Conservation (phyloP, 2,888 invertebrate species). For the Folsomia candida region DNA sequence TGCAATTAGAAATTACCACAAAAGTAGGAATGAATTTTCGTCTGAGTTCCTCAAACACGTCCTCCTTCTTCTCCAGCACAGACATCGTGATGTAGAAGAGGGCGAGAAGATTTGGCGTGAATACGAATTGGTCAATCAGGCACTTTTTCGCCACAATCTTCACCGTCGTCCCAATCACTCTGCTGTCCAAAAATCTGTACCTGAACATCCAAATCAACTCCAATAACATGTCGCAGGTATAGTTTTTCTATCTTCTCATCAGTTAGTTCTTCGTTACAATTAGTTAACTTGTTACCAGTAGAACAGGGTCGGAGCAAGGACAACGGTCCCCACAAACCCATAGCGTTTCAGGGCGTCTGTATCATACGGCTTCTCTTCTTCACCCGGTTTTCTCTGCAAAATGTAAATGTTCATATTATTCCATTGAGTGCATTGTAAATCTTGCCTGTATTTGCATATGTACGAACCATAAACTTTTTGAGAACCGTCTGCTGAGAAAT, state of each 20-base stretch:
- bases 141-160: constrained; percentile 68
- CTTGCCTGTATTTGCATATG: too few relatives aligned
- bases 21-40: constrained; percentile 69
- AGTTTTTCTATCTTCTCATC: constrained; percentile 4
- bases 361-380: constrained; percentile 43
- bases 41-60: constrained; percentile 69
- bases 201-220: constrained; percentile 60
- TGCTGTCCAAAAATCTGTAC: constrained; percentile 75
- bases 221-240: too few relatives aligned
- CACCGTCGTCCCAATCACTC: constrained; percentile 65
- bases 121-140: constrained; percentile 70
- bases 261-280: constrained; percentile 24
- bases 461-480: constrained; percentile 56
- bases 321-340: constrained; percentile 62
- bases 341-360: constrained; percentile 59
- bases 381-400: constrained; percentile 38
- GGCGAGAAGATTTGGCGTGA: constrained; percentile 70
- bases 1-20: constrained; percentile 53
- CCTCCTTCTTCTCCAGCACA: constrained; percentile 67
- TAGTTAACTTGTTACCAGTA: too few relatives aligned
- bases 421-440: too few relatives aligned
- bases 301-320: constrained; percentile 64
- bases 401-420: too few relatives aligned
- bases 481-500: constrained; percentile 73
- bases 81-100: constrained; percentile 74